Base-by-base conservation (phyloP, 1,140 invertebrate species). In the Drosophila arawakana region DNA sequence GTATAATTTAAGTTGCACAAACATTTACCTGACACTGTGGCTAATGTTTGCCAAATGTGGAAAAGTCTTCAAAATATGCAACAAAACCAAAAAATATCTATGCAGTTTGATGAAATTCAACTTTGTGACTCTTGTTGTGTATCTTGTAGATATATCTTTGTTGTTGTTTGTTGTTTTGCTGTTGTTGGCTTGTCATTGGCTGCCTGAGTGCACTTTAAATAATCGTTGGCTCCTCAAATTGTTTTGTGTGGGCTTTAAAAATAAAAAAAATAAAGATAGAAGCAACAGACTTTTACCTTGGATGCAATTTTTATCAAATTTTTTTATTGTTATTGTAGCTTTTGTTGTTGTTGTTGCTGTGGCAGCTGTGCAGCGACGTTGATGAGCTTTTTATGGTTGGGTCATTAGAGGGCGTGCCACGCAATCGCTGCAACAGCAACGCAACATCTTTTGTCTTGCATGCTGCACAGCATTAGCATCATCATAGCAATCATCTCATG, bases 281-380 rank as follows among this genome's bases (percentile, higher is more conserved):
- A 34, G 15, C 34, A 52, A 49, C 13, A 9, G 13, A 39, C 21
- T 54, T 77, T 65, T 78, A 66, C 54, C 66, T 73, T 82, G 70
- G 52, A 58, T 74, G 83, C 81, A 89, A 86, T 86, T 89, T 86
- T 83, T 86, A 86, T 86, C 82, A 88, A 86, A 86, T 88, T 79
- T 86, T 85, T 44, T 67, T 57, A 63, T 59, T 74, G 49, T 25
- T 49, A 30, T 30, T 30, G 13, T 46, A 18, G 44, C n/a, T 66
- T 13, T 34, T 54, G 49, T 25, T 74, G 47, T 44, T 61, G 73
- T 18, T 43, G 58, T 47, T 66, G 61, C 57, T 79, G 76, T 77
- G 60, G 34, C 58, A 66, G 68, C 57, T 43, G 43, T 13, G 41
- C 54, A 54, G 73, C 75, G 82, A 88, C 68, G 82, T 79, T 88